A percentile compares a stretch with the other conserved stretches of the same genome.
Conservation (phyloP, 2,797 vertebrate genomes). For the Mallotus villosus region DNA sequence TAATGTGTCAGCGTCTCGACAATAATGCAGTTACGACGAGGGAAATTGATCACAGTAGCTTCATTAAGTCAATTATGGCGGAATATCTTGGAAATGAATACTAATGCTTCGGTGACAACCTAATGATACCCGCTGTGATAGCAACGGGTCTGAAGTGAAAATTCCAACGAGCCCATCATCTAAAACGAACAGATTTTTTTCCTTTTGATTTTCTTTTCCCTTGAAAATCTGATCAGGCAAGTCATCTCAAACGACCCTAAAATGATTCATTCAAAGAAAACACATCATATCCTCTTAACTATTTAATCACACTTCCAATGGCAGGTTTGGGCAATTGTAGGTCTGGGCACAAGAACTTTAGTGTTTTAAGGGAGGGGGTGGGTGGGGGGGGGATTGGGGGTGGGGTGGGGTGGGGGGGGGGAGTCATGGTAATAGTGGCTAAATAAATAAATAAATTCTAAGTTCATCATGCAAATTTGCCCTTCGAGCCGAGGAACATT, state of each 20-base stretch:
- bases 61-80: conserved; percentile 34
- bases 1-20: conserved; percentile 26
- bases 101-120: conserved; percentile 40
- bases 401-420: neutral
- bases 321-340: too few species aligned
- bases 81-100: conserved; percentile 62
- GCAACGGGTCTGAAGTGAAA: conserved; percentile 45
- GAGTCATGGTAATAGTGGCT: neutral
- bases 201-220: neutral
- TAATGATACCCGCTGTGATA: conserved; percentile 47
- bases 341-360: neutral
- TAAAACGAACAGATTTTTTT: conserved; percentile 17
- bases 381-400: neutral
- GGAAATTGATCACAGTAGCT: conserved; percentile 33
- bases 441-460: conserved; percentile 15
- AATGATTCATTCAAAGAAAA: too few species aligned
- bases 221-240: too few species aligned
- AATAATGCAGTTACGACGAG: conserved; percentile 37
- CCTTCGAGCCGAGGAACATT: conserved; percentile 77
- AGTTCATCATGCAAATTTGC: conserved; percentile 75
- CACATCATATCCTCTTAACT: too few species aligned
- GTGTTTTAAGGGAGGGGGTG: neutral
- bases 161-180: conserved; percentile 32
- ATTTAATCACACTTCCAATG: too few species aligned
- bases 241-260: too few species aligned